Base-by-base conservation (phyloP, 2,797 vertebrate species). In the Pterois miles region DNA sequence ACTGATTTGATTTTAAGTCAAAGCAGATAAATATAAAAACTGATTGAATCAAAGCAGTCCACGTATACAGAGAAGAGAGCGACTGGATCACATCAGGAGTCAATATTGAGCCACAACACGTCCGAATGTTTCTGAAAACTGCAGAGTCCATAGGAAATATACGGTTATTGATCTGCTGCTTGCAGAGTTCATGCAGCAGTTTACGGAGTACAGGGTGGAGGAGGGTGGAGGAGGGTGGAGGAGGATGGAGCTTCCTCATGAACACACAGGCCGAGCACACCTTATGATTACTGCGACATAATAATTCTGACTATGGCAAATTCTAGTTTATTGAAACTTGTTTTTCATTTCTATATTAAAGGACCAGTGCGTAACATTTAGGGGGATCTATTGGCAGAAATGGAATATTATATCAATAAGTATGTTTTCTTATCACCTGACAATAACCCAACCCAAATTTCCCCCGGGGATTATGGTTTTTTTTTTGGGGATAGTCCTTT, bases 151-250 rank as follows among this genome's bases (percentile, higher is more conserved):
- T 27, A 40, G 62, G 22, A 59, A 56, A 58, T 22, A 18, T 63
- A 53, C 6, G 40, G 8, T 29, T 20, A 77, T 36, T 57, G 65
- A 77, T 70, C 48, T 4, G 23, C 68, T 48, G 67, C 40, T 57
- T 5, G 13, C 20, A 25, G 56, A 67, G 63, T 25, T 54, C 25
- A 23, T 7, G 52, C 70, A 29, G 74, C 81, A 68, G 63, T 22
- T 13, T 3, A 16, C 31, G 23, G 43, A 25, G 36, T 6, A 38
- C n/a, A 18, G 13, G 18, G 1, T 1, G 23, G 25, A 11, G 16
- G 16, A 56, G 38, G 11, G 6, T 33, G 34, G n/a, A n/a, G n/a
- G n/a, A 18, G 13, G 18, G 1, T 1, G 23, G 25, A 11, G 16
- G 16, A 56, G 38, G 11, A 4, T 33, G 34, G 0, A 52, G 68